phyloP scores from a whole-genome alignment of 2,113 vertebrate species.

The Nestor notabilis region DNA sequence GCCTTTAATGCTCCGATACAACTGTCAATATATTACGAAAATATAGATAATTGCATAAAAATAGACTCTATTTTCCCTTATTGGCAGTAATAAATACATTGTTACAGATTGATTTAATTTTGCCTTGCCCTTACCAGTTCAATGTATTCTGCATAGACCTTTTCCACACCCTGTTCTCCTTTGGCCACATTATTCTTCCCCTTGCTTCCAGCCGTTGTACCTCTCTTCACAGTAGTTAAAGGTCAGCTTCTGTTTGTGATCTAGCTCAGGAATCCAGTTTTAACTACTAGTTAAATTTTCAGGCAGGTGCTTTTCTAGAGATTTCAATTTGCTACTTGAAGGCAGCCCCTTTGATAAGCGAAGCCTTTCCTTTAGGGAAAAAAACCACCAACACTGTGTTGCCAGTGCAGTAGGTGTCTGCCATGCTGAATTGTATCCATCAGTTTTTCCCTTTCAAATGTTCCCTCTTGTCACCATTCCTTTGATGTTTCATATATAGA shows the following conservation, averaged over 20 bases:
- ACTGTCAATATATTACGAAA: neutral
- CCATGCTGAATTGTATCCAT: neutral
- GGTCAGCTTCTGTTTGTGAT: neutral
- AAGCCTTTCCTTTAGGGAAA: neutral
- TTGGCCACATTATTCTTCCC: neutral
- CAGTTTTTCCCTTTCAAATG: neutral
- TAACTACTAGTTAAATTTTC: neutral
- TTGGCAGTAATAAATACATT: neutral
- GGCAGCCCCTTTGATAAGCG: neutral
- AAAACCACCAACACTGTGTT: accelerated
- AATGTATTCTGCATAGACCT: neutral
- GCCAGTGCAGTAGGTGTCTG: neutral
- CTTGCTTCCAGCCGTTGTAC: neutral
- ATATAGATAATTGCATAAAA: neutral
- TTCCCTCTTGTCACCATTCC: neutral
- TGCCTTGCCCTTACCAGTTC: neutral
- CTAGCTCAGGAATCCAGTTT: neutral
- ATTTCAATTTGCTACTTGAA: neutral
- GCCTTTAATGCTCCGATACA: neutral
- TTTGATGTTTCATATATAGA: neutral
- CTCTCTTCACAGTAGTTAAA: neutral
- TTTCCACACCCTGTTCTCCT: neutral
- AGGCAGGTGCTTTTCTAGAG: neutral
- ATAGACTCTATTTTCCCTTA: neutral
- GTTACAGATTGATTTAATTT: neutral